Evolutionary conservation across 2,888 invertebrate species (phyloP), one percentile per base, ranked within the genome.

Genomic region (Eurois occulta): DNA sequence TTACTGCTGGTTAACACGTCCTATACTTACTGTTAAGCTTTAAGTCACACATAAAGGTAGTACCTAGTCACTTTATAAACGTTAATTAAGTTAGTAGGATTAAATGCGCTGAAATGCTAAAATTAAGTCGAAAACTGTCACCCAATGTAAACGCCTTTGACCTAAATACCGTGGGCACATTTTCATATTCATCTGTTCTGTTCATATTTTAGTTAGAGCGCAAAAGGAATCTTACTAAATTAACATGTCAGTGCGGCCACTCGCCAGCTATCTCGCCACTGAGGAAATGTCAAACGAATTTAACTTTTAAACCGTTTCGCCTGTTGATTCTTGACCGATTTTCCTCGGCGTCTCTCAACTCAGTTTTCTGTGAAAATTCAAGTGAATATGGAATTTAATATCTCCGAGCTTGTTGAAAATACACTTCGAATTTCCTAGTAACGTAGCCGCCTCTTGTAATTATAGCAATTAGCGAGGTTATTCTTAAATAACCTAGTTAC

Each of bases 311-410:
- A 79, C 76, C 73, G 67, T 80, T 72, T 72, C 76, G 85, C 82
- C 86, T 86, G 87, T 85, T 86, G 87, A 86, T 75, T 86, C 87
- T 84, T 86, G 77, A 86, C 86, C 85, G 84, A 85, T 84, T 76
- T 84, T 76, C 87, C 75, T 41, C 65, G 38, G 35, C n/a, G 64
- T 58, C 62, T 77, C 83, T 81, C 78, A 70, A 60, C 72, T 70
- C 83, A 62, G 65, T 72, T 83, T 77, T 72, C 71, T 77, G 60
- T 65, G 78, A 85, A 85, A 81, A 81, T 77, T 81, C 64, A 81
- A 85, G 70, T 77, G 81, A 77, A 85, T 82, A 74, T 85, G 77
- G 35, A 81, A 81, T 85, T 60, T 65, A 55, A 74, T 77, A 77
- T 82, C 77, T 66, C 60, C 24, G 65, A 85, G 64, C 62, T 55